These are phyloP conservation scores for Notechis scutatus DNA, from an alignment of 2,113 vertebrate species.

Conservation along the genomic window DNA sequence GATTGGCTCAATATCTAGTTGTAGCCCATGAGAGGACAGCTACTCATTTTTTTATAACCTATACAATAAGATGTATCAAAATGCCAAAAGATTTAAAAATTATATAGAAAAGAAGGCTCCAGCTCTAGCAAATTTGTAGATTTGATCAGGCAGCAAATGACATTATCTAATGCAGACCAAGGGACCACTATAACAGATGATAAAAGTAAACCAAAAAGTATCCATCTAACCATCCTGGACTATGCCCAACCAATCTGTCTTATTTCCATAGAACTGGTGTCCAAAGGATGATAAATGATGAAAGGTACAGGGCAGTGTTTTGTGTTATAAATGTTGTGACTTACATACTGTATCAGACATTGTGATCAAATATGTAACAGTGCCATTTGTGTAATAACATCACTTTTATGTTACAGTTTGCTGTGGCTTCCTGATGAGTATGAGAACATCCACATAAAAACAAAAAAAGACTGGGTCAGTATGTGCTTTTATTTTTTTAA, in stretches of 20 bases:
- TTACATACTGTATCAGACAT: neutral
- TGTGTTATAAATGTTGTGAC: neutral
- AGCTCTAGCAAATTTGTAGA: neutral
- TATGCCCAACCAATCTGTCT: neutral
- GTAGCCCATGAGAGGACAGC: neutral
- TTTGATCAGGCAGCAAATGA: neutral
- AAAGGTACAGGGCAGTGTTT: neutral
- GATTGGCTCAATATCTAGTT: neutral
- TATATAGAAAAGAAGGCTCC: neutral
- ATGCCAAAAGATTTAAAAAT: neutral
- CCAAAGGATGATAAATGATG: neutral
- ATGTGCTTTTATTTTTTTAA: neutral
- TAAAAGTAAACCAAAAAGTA: neutral
- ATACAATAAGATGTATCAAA: neutral
- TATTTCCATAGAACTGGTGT: neutral
- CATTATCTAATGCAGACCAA: neutral
- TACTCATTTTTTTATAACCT: neutral
- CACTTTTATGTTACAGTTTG: neutral
- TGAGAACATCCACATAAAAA: neutral
- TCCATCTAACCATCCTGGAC: neutral
- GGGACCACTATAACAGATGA: neutral
- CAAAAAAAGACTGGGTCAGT: neutral
- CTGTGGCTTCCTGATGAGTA: neutral
- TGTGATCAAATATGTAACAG: neutral
- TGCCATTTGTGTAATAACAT: neutral